Evolutionary conservation across 35 echinoderm and acorn worm species (phyloP), one percentile per base, ranked within the genome.

Genomic region (Apostichopus californicus): DNA sequence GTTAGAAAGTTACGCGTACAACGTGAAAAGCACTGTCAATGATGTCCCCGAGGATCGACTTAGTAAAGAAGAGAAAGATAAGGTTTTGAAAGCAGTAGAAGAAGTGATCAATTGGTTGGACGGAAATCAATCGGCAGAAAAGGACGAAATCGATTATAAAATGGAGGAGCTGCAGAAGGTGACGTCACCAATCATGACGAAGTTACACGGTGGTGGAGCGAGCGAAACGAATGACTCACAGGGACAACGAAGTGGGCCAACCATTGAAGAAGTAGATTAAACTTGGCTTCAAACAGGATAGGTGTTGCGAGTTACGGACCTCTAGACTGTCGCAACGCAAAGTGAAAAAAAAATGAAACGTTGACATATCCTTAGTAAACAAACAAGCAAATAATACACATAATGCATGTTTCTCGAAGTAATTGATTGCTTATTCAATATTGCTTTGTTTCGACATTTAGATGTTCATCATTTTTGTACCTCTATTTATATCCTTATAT

Each of bases 161-260:
- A 88, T 91, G 80, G 95, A 99, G 28, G 97, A 99, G 70, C 87
- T 99, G 5, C 97, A 99, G 87, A 99, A 95, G 64, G 92, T 90
- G 5, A 94, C 93, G 86, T 93, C 93, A 46, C 97, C 97, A 1
- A 93, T 99, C 52, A 99, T 99, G 97, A 90, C 93, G 13, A 99
- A 99, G 71, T 87, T 99, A 5, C 93, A 99, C n/a, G n/a, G n/a
- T 57, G 78, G 82, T 0, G 54, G 79, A 14, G 55, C 78, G 7
- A 64, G 56, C 14, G 28, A 85, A 15, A 24, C 75, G n/a, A 63
- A 86, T 20, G 81, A n/a, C 34, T 14, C 54, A 8, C 25, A 26
- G 25, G 78, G 23, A 28, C 8, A 57, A 57, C 26, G 65, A 8
- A 91, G 73, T 66, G 97, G 95, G 4, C 97, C 97, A 28, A 94